Evolutionary conservation across 2,113 vertebrate genomes (phyloP).

Genomic region (Delphinus delphis): DNA sequence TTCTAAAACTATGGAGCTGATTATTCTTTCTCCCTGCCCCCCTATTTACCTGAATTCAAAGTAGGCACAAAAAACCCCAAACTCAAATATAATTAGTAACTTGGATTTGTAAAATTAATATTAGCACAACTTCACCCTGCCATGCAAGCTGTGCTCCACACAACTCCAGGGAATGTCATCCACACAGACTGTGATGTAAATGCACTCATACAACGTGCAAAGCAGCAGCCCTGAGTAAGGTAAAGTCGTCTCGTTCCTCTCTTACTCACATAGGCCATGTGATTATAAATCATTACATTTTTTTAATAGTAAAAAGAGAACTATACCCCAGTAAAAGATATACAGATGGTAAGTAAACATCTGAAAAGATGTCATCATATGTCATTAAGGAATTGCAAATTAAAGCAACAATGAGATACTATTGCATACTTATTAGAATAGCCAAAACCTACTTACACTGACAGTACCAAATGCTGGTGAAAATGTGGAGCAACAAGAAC

Average conservation of each 20-base stretch:
- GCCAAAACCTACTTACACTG: neutral
- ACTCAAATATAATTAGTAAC: neutral
- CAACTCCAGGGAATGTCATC: neutral
- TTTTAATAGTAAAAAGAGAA: neutral
- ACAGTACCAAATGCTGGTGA: neutral
- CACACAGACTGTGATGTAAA: neutral
- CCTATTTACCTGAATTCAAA: neutral
- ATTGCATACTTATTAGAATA: neutral
- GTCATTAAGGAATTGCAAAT: neutral
- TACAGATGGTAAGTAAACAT: neutral
- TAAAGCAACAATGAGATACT: neutral
- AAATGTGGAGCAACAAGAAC: neutral
- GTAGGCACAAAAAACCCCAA: neutral
- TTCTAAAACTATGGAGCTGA: neutral
- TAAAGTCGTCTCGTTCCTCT: neutral
- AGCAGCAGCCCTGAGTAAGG: neutral
- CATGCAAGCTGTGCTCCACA: neutral
- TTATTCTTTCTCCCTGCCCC: neutral
- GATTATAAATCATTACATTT: neutral
- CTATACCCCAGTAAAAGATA: neutral
- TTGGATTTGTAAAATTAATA: neutral
- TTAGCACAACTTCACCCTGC: neutral
- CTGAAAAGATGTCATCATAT: neutral
- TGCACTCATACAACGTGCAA: neutral
- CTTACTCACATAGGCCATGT: neutral